Evolutionary conservation across 1,140 invertebrate genomes (phyloP), one percentile per base, ranked within the genome.

Genomic region (Palaemon carinicauda): DNA sequence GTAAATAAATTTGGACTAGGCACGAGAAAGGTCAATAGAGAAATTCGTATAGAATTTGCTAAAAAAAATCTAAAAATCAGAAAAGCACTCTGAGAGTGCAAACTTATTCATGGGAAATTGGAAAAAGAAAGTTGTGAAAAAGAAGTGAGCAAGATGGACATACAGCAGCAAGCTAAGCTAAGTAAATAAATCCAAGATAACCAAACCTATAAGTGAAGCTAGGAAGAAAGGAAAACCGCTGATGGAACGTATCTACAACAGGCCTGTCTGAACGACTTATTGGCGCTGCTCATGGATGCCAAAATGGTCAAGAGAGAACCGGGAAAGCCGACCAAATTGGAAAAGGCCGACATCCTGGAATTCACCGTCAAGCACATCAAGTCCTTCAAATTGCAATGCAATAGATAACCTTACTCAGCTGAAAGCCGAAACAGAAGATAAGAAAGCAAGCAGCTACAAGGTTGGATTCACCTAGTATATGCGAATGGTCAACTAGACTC

Each of bases 281-380:
- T 98, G 92, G 94, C 94, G 52, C 93, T 98, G 0, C 51, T 84
- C 50, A 51, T 29, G 15, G 82, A 84, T 27, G 82, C 74, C n/a
- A 52, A 65, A 15, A 41, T 41, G 33, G 51, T 69, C 1, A 60
- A 84, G 50, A 29, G 15, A 3, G 53, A 9, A 3, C 24, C n/a
- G 3, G 95, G 95, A 90, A 95, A 95, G 69, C 93, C 95, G 87
- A 95, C 94, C 33, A 95, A 95, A 90, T 92, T 98, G 89, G 97
- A 98, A 92, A 98, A 98, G 91, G 97, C 97, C 19, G 97, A 98
- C 92, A 97, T 98, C 89, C 92, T 98, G 54, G 97, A 98, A 91
- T 93, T 98, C 91, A 97, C 97, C 0, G 97, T 98, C 24, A 93
- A 96, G 89, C 96, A 97, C 91, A 93, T 98, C 82, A 95, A 96